Base-by-base conservation (phyloP, 1,140 invertebrate species). In the Lordiphosa mommai region DNA sequence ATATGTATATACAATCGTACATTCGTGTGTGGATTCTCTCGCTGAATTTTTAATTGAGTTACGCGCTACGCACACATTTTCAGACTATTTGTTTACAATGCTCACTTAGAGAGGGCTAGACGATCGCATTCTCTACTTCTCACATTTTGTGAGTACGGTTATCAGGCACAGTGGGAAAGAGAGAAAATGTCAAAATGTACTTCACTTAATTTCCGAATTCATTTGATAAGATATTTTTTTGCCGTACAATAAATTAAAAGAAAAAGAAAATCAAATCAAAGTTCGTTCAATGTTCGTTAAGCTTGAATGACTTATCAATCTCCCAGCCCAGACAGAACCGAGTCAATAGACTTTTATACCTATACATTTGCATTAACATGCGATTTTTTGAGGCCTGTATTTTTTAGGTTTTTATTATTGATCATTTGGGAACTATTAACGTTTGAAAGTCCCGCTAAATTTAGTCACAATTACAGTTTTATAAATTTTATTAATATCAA, bases 331-430 rank as follows among this genome's bases (percentile, higher is more conserved):
- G 68, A 67, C 52, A 70, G 72, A 43, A 29, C 17, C 5, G 40
- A 72, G 77, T 84, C 77, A 77, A 84, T 84, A 84, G 68, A 84
- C 77, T 71, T 77, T 72, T 72, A 51, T 23, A 48, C 32, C n/a
- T 48, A 58, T 61, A 17, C 14, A 70, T 60, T 61, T 41, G 20
- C 10, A 33, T 10, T 23, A 9, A 70, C 32, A 49, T 32, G 32
- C 4, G 32, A n/a, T 9, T 38, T 17, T 38, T 17, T 4, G n/a
- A 27, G 2, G 4, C 7, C 5, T 27, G 23, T 27, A 27, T 27
- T 13, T 17, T 20, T 9, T 10, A 8, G 13, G 1, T 23, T 41
- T 40, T n/a, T 4, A 17, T 40, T 20, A 5, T 23, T 2, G 10
- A 7, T 40, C 1, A 40, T 10, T 43, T 29, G 20, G 3, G 6